Percentiles rank a stretch among this genome's conserved stretches.
Conservation (phyloP, 2,113 vertebrate genomes). For the Holacanthus passer region DNA sequence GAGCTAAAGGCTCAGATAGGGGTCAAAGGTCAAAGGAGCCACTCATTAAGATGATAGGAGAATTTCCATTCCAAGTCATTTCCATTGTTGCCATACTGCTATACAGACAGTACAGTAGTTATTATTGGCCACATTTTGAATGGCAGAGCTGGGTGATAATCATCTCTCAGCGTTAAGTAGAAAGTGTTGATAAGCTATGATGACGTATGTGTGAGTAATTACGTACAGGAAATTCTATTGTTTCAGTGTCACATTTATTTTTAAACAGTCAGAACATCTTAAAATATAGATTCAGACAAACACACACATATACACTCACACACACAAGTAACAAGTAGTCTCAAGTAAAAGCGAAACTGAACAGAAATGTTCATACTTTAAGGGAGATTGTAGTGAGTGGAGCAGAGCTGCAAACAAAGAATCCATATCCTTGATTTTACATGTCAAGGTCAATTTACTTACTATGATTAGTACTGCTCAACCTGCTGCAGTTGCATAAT, state of each 20-base stretch:
- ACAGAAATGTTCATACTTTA: too few species aligned
- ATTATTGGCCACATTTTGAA: slow-evolving; percentile 3
- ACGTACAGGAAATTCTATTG: not conserved
- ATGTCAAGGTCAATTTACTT: too few species aligned
- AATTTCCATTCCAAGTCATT: slow-evolving; percentile 29
- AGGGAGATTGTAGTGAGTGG: too few species aligned
- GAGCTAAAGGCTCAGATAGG: not conserved
- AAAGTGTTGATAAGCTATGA: not conserved
- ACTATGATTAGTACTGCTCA: too few species aligned
- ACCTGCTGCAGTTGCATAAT: not conserved
- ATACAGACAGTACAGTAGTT: slow-evolving; percentile 11
- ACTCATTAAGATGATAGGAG: not conserved
- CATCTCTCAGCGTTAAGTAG: not conserved
- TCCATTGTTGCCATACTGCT: slow-evolving; percentile 18
- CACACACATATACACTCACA: not conserved
- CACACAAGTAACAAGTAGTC: not conserved
- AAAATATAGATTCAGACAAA: too few species aligned
- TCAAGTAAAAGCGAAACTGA: not conserved
- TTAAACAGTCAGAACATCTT: not conserved
- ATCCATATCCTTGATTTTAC: too few species aligned
- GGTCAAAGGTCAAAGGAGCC: slow-evolving; percentile 44
- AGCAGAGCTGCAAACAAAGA: too few species aligned
- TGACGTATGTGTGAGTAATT: not conserved
- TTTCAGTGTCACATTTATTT: not conserved
- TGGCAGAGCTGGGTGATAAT: not conserved